These are phyloP conservation scores for Allygus modestus DNA, from an alignment of 2,888 invertebrate species.

Conservation along the genomic window DNA sequence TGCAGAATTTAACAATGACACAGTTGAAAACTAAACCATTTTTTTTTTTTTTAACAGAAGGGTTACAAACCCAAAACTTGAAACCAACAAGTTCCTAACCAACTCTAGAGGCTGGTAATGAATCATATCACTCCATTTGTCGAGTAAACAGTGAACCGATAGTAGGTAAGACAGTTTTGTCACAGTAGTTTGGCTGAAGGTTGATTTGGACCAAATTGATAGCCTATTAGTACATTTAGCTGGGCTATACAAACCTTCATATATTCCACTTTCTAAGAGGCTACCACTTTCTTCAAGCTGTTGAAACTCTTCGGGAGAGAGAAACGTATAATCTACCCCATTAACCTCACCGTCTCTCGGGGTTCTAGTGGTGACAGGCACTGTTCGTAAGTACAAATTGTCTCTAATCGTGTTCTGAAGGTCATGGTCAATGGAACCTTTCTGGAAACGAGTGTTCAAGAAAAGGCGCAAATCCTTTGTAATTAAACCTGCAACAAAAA, in stretches of 20 bases:
- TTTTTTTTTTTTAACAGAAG: too few species aligned
- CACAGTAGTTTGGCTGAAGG: too few species aligned
- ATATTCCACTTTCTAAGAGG: slow-evolving; percentile 80
- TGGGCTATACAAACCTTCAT: slow-evolving; percentile 76
- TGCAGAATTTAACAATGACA: too few species aligned
- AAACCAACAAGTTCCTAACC: too few species aligned
- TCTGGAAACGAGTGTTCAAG: slow-evolving; percentile 78
- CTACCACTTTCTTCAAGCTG: slow-evolving; percentile 78
- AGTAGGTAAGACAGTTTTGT: too few species aligned
- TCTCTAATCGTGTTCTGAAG: slow-evolving; percentile 81
- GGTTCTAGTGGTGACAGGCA: slow-evolving; percentile 80
- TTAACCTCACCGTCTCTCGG: slow-evolving; percentile 79
- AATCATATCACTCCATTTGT: too few species aligned
- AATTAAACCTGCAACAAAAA: slow-evolving; percentile 73
- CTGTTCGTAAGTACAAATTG: slow-evolving; percentile 80
- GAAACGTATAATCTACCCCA: slow-evolving; percentile 81
- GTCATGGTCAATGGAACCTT: slow-evolving; percentile 79
- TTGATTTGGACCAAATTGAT: too few species aligned
- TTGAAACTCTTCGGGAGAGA: slow-evolving; percentile 78
- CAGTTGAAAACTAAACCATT: too few species aligned
- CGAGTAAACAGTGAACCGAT: too few species aligned
- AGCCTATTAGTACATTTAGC: not conserved
- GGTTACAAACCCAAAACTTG: too few species aligned
- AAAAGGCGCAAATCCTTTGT: slow-evolving; percentile 77
- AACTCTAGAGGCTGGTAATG: too few species aligned